Evolutionary conservation across 64 coral and sea anemone species (phyloP), one percentile per base, ranked within the genome.

Genomic region (Montipora cactus): DNA sequence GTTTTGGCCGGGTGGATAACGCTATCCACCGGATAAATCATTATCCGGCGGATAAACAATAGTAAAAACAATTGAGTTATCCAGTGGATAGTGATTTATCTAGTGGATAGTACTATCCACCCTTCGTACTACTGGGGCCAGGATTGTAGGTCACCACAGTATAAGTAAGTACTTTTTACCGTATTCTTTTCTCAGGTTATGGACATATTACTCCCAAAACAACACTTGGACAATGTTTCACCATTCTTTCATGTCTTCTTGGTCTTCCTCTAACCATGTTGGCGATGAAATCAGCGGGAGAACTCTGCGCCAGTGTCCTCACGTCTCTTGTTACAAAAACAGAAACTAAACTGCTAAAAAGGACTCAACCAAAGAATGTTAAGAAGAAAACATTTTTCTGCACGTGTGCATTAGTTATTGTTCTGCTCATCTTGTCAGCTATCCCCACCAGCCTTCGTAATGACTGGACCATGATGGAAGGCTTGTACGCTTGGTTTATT

Each of bases 151-250:
- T 37, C 37, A 37, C 37, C 37, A 37, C 37, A 37, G 37, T 37
- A 37, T 37, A 37, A 37, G 37, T 37, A 37, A 37, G 37, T 1
- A 37, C 37, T 37, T 37, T 37, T 37, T 37, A 37, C 37, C 1
- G 37, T 37, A 37, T 37, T 37, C 37, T 37, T 15, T 14, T 76
- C 44, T 78, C 47, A 90, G 89, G 89, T 18, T 92, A 78, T 66
- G 91, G 91, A 50, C 21, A 78, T 20, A 92, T 87, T 8, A 92
- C 82, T 48, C 91, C 91, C n/a, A 64, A 92, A 67, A 92, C 69
- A 14, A 1, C 50, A 15, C 52, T 87, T n/a, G 91, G 91, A 3
- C 91, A 69, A 25, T 69, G 91, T 21, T 5, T 86, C 1, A 92
- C 91, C 3, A 92, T 92, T 18, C 10, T 77, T 9, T 5, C 14